phyloP scores from a whole-genome alignment of 2,113 vertebrate species.

The Phycodurus eques region DNA sequence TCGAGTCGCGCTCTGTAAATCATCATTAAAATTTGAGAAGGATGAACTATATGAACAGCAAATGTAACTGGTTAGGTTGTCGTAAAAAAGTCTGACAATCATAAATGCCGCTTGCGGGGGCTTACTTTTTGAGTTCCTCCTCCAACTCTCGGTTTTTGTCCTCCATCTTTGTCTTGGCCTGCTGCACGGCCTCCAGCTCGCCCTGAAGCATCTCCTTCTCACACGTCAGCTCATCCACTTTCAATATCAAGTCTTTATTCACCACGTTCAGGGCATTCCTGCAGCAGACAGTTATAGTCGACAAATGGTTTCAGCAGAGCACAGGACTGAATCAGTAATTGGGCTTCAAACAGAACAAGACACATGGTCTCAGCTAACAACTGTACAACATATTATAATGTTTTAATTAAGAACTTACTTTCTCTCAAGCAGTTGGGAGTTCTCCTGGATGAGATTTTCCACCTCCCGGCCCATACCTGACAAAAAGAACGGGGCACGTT shows the following conservation, averaged over 20 bases:
- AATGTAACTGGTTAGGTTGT: neutral
- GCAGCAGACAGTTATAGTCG: neutral
- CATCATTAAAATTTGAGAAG: neutral
- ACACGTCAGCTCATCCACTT: constrained; percentile 90
- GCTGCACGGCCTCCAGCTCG: constrained; percentile 86
- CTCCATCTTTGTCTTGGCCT: constrained; percentile 88
- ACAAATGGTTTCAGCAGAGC: neutral
- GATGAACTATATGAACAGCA: neutral
- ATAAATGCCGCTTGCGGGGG: neutral
- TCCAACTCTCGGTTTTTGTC: constrained; percentile 87
- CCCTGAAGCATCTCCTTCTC: constrained; percentile 92
- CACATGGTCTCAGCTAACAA: no score
- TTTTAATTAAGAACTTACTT: constrained; percentile 79
- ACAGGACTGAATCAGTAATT: neutral
- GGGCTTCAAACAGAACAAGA: neutral
- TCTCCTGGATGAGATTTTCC: constrained; percentile 95
- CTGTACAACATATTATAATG: neutral
- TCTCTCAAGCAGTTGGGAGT: constrained; percentile 95
- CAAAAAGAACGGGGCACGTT: constrained; percentile 32
- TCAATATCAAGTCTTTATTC: constrained; percentile 96
- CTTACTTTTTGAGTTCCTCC: constrained; percentile 89
- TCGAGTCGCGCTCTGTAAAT: constrained; percentile 84
- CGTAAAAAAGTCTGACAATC: neutral
- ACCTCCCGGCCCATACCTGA: constrained; percentile 98
- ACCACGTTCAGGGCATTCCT: constrained; percentile 98